Percentiles rank a stretch among this genome's conserved stretches.
Evolutionary conservation across 2,888 invertebrate genomes (phyloP).

Genomic region (Lamellibrachia columna): DNA sequence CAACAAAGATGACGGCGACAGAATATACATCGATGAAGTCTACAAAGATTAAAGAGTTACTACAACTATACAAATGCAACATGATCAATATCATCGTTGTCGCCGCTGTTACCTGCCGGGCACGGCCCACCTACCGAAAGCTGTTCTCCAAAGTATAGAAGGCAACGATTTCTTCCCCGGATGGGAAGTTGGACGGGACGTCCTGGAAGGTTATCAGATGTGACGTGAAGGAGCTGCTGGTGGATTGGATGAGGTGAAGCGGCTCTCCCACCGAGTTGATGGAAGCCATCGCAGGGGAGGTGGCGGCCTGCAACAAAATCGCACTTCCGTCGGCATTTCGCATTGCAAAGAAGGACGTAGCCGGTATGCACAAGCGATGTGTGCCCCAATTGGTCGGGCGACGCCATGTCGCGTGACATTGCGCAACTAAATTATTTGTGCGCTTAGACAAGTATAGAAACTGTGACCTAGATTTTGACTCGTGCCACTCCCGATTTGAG

Average conservation of each 20-base stretch:
- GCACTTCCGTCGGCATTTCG: background rate
- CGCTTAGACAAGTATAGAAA: too few relatives aligned
- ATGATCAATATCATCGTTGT: too few relatives aligned
- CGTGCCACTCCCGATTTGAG: too few relatives aligned
- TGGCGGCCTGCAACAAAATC: background rate
- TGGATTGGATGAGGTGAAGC: background rate
- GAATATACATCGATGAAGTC: too few relatives aligned
- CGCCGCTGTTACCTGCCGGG: background rate
- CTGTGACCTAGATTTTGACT: too few relatives aligned
- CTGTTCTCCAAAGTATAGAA: background rate
- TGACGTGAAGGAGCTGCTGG: background rate
- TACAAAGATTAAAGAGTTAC: background rate
- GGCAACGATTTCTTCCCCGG: background rate
- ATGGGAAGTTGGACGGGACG: background rate
- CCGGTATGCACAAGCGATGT: background rate
- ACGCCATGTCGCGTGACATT: too few relatives aligned
- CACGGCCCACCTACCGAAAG: background rate
- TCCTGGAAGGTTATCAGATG: background rate
- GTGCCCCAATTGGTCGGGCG: too few relatives aligned
- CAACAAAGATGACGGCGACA: background rate
- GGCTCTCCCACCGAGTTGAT: slow-evolving; percentile 9
- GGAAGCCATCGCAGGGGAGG: background rate
- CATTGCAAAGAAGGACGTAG: background rate
- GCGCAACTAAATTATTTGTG: too few relatives aligned
- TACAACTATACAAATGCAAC: too few relatives aligned